Percentiles rank a stretch among this genome's conserved stretches.
Conservation (phyloP, 2,797 vertebrate species). For the Acanthurus leucopareius region DNA sequence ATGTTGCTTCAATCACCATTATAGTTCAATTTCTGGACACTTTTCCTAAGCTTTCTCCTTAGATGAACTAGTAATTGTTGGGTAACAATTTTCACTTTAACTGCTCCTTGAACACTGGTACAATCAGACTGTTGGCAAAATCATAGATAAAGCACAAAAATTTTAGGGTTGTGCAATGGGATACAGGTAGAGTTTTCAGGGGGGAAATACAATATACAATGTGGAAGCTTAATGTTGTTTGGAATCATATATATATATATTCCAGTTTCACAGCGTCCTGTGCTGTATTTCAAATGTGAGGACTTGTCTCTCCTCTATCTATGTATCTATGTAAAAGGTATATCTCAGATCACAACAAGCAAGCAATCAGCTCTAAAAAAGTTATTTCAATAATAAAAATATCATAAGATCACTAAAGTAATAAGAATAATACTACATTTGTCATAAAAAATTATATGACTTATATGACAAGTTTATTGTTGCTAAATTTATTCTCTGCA, state of each 20-base stretch:
- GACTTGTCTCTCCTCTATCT: not conserved
- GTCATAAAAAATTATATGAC: too few relatives aligned
- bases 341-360: too few relatives aligned
- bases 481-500: too few relatives aligned
- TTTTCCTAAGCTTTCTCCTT: not conserved
- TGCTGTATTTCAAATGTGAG: not conserved
- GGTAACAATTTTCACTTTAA: slow-evolving; percentile 20
- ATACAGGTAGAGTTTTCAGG: slow-evolving; percentile 23
- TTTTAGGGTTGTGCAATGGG: slow-evolving; percentile 16
- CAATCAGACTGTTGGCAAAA: slow-evolving; percentile 1
- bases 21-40: slow-evolving; percentile 12
- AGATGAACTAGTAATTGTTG: slow-evolving; percentile 21
- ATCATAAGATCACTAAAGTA: too few relatives aligned
- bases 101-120: slow-evolving; percentile 11
- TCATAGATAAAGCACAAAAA: slow-evolving; percentile 6
- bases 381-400: too few relatives aligned
- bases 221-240: slow-evolving; percentile 11
- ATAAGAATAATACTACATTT: too few relatives aligned
- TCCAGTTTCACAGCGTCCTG: too few relatives aligned
- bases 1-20: slow-evolving; percentile 33
- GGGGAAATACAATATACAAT: not conserved
- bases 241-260: too few relatives aligned
- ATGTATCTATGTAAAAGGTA: not conserved
- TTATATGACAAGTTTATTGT: too few relatives aligned
- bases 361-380: too few relatives aligned